These are phyloP conservation scores for Atrichornis clamosus DNA, from an alignment of 2,113 vertebrate genomes.

Conservation along the genomic window DNA sequence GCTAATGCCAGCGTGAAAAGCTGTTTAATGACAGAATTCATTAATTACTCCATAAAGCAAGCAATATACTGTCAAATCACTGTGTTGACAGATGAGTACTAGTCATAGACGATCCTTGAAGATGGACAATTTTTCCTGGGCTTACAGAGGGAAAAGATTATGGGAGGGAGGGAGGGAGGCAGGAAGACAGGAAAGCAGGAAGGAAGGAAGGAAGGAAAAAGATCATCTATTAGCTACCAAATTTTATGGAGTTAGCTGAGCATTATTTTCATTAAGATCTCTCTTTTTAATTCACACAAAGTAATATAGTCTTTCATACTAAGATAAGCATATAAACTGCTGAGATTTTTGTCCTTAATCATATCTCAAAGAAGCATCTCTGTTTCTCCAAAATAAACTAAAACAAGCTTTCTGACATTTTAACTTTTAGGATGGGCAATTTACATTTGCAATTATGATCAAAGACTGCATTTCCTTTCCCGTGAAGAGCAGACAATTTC, in stretches of 20 bases:
- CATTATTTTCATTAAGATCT: neutral
- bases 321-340: neutral
- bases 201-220: accelerated
- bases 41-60: neutral
- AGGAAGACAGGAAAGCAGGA: neutral
- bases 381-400: neutral
- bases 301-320: neutral
- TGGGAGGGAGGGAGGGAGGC: neutral
- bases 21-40: neutral
- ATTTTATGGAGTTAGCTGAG: neutral
- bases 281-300: neutral
- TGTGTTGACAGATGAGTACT: neutral
- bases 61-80: neutral
- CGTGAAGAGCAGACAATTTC: neutral
- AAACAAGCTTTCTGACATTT: constrained; percentile 10
- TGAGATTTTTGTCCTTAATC: constrained; percentile 17
- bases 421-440: neutral
- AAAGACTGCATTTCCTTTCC: constrained; percentile 15
- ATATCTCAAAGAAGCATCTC: neutral
- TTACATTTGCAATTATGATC: constrained; percentile 35
- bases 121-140: neutral
- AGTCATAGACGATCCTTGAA: neutral
- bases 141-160: neutral
- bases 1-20: neutral
- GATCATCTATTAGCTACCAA: neutral